phyloP scores from a whole-genome alignment of 2,113 vertebrate genomes.

The Psephotus haematonotus region DNA sequence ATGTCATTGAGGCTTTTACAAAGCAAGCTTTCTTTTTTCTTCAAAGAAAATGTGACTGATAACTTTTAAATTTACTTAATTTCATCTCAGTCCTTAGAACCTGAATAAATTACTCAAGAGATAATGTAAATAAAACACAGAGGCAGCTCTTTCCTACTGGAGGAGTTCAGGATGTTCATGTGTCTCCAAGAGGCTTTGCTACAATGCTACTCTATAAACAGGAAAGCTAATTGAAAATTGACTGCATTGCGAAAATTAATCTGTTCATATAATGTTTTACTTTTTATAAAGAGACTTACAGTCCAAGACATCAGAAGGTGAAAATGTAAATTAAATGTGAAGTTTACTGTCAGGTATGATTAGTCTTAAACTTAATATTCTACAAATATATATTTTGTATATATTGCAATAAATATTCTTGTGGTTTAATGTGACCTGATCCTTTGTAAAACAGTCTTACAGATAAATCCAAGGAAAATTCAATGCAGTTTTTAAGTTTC shows the following conservation, averaged over 20 bases:
- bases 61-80: constrained; percentile 52
- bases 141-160: background rate
- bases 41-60: constrained; percentile 14
- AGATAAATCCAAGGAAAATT: background rate
- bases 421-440: background rate
- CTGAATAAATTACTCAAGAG: background rate
- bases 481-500: background rate
- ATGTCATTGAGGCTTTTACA: constrained; percentile 29
- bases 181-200: background rate
- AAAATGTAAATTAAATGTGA: background rate
- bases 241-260: background rate
- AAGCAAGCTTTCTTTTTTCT: background rate
- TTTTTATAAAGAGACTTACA: background rate
- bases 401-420: background rate
- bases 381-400: background rate
- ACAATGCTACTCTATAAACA: background rate
- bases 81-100: background rate
- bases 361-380: background rate
- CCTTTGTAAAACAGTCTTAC: background rate
- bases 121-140: background rate
- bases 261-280: background rate
- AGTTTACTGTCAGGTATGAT: background rate
- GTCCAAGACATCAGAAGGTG: background rate
- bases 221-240: background rate
- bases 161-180: background rate